Evolutionary conservation across 2,888 invertebrate genomes (phyloP).

Genomic region (Hydropsyche betteni): DNA sequence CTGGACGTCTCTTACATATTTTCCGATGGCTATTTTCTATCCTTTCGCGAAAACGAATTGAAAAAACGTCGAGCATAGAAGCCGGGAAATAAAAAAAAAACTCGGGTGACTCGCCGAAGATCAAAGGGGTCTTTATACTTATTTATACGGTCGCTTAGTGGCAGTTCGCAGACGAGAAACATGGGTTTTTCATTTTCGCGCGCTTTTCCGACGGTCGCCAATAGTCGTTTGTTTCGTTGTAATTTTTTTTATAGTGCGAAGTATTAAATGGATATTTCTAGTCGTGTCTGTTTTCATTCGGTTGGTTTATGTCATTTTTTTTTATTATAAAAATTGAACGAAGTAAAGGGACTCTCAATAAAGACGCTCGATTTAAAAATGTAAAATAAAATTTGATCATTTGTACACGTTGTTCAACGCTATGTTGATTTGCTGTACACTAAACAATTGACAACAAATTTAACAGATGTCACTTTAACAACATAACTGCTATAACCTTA

Average conservation of each 20-base stretch:
- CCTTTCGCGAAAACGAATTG: neutral
- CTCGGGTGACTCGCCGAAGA: neutral
- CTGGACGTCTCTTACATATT: conserved; percentile 10
- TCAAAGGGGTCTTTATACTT: conserved; percentile 8
- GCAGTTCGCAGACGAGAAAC: neutral
- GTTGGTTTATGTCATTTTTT: too few relatives aligned
- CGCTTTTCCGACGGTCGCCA: neutral
- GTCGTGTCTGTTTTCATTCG: too few relatives aligned
- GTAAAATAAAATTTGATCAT: too few relatives aligned
- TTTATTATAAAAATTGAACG: too few relatives aligned
- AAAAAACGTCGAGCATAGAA: neutral
- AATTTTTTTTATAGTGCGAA: neutral
- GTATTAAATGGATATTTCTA: too few relatives aligned
- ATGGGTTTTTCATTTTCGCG: conserved; percentile 1
- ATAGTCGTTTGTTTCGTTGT: neutral
- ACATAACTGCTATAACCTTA: too few relatives aligned
- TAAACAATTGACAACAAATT: too few relatives aligned
- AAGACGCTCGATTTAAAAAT: too few relatives aligned
- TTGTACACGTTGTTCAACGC: too few relatives aligned
- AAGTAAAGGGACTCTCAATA: too few relatives aligned
- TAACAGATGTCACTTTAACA: too few relatives aligned
- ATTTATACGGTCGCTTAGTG: neutral
- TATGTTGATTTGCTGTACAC: too few relatives aligned
- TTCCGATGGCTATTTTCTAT: conserved; percentile 10
- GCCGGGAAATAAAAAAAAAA: neutral